Percentiles rank a stretch among this genome's conserved stretches.
Conservation (phyloP, 2,113 vertebrate species). For the Rhinopithecus roxellana region DNA sequence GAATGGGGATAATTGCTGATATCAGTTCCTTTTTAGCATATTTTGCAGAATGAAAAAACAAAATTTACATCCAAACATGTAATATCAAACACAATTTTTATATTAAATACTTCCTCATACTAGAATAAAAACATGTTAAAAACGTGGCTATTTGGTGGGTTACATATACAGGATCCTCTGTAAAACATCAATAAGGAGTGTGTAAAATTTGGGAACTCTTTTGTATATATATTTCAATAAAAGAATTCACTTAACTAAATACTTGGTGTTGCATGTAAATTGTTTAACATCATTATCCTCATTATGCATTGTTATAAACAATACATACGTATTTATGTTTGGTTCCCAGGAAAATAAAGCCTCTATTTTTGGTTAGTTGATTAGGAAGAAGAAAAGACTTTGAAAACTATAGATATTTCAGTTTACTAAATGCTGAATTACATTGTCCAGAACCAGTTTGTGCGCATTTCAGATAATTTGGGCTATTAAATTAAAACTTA, state of each 20-base stretch:
- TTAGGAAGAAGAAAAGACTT: neutral
- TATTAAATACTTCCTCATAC: neutral
- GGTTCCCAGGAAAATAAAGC: conserved; percentile 15
- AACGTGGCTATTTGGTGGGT: neutral
- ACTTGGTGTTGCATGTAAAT: neutral
- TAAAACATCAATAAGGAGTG: neutral
- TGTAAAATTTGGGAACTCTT: neutral
- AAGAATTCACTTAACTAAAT: neutral
- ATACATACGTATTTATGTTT: neutral
- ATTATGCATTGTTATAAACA: neutral
- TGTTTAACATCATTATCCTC: neutral
- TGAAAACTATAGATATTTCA: neutral
- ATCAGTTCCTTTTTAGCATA: neutral
- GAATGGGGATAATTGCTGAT: neutral
- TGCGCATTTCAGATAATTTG: neutral
- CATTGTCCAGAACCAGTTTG: neutral
- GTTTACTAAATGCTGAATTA: neutral
- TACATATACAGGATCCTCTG: neutral
- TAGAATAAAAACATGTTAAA: neutral
- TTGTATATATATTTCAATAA: neutral
- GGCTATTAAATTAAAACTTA: neutral
- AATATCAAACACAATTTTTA: neutral
- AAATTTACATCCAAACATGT: neutral
- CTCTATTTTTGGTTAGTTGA: neutral
- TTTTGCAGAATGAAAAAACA: conserved; percentile 25